Conservation (phyloP, 35 echinoderm and acorn worm species). For the Heliocidaris tuberculata region DNA sequence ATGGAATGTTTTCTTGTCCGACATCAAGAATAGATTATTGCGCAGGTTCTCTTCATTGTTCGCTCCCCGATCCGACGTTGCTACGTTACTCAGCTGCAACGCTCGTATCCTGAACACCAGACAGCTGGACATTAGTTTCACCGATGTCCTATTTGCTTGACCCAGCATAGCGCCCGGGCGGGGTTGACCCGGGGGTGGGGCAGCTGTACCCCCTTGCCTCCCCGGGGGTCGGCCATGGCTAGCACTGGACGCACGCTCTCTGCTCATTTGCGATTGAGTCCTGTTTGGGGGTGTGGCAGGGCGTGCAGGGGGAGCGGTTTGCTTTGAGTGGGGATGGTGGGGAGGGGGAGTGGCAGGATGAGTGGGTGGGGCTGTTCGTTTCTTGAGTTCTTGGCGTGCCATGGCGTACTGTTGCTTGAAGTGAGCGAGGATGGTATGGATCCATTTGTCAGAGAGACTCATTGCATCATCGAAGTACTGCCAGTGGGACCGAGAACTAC, state of each 20-base stretch:
- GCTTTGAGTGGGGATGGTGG: neutral
- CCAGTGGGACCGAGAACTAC: slow-evolving; percentile 83
- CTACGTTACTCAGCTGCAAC: slow-evolving; percentile 61
- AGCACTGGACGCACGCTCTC: slow-evolving; percentile 3
- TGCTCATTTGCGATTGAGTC: neutral
- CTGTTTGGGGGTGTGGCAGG: slow-evolving; percentile 32
- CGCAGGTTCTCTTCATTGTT: slow-evolving; percentile 40
- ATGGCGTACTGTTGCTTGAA: slow-evolving; percentile 93
- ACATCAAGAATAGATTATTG: slow-evolving; percentile 67
- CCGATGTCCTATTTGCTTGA: slow-evolving; percentile 45
- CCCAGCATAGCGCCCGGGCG: neutral
- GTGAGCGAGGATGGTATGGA: slow-evolving; percentile 86
- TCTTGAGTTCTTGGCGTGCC: slow-evolving; percentile 65
- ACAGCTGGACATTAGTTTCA: slow-evolving; percentile 87
- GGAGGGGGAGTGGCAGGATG: neutral
- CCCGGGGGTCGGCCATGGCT: neutral
- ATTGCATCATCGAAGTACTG: slow-evolving; percentile 90
- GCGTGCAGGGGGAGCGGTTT: slow-evolving; percentile 25
- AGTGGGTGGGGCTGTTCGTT: slow-evolving; percentile 30
- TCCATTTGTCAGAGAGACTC: slow-evolving; percentile 81
- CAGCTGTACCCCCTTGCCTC: neutral
- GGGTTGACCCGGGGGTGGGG: neutral
- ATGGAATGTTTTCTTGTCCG: slow-evolving; percentile 91
- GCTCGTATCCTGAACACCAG: slow-evolving; percentile 71
- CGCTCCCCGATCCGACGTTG: slow-evolving; percentile 38